Conservation (phyloP, 1,140 invertebrate species). For the Drosophila sucinea region DNA sequence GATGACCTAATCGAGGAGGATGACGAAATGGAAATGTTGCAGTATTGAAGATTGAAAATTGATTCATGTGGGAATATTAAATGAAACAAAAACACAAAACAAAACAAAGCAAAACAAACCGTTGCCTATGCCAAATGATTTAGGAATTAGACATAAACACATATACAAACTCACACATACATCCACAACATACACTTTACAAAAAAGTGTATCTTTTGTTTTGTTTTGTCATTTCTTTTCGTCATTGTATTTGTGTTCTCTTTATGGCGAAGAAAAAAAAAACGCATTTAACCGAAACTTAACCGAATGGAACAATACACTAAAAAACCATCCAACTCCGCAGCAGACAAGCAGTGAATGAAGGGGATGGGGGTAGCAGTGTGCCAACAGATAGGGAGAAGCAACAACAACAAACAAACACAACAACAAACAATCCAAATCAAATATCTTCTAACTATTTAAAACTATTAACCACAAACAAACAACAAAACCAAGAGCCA, state of each 20-base stretch:
- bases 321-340: not conserved
- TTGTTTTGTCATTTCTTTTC: conserved; percentile 17
- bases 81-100: not conserved
- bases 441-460: conserved; percentile 50
- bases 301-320: conserved; percentile 27
- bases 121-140: conserved; percentile 63
- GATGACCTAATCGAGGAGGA: conserved; percentile 70
- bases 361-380: not conserved
- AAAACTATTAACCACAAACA: conserved; percentile 17
- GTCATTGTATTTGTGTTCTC: conserved; percentile 27
- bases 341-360: not conserved
- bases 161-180: conserved; percentile 16
- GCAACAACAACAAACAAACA: conserved; percentile 12
- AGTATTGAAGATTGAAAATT: conserved; percentile 31
- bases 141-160: conserved; percentile 23
- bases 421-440: conserved; percentile 44
- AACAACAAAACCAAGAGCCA: conserved; percentile 49
- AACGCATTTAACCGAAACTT: conserved; percentile 66
- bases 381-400: not conserved
- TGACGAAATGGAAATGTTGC: conserved; percentile 41
- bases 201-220: conserved; percentile 8
- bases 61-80: conserved; percentile 15
- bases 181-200: conserved; percentile 13
- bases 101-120: conserved; percentile 30
- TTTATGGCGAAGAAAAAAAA: not conserved